These are phyloP conservation scores for Brachionus paranguensis DNA, from an alignment of 1,140 invertebrate genomes.

Conservation along the genomic window DNA sequence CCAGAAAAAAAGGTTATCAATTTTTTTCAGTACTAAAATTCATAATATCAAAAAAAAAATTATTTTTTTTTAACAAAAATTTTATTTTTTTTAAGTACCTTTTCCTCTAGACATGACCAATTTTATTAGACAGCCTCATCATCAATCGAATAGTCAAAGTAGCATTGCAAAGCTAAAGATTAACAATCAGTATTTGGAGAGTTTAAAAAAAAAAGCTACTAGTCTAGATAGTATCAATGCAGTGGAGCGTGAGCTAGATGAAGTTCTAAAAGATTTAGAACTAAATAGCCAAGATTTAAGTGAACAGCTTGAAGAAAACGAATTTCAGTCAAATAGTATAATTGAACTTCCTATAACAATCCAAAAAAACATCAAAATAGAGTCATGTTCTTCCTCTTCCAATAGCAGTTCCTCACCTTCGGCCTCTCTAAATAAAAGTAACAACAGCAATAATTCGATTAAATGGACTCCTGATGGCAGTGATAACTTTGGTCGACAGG, in stretches of 20 bases:
- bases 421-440: constrained; percentile 22
- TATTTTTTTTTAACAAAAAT: no score
- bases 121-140: background rate
- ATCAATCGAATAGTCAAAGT: background rate
- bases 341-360: constrained; percentile 31
- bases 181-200: constrained; percentile 3
- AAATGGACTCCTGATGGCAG: background rate
- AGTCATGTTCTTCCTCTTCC: constrained; percentile 15
- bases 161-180: background rate
- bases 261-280: constrained; percentile 36
- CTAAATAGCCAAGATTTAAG: constrained; percentile 36
- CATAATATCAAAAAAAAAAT: no score
- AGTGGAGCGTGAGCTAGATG: constrained; percentile 30
- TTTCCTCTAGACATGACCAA: constrained; percentile 26
- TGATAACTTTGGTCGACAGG: background rate
- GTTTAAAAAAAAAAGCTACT: constrained; percentile 18
- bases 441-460: constrained; percentile 30
- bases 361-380: constrained; percentile 33
- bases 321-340: constrained; percentile 13
- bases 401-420: constrained; percentile 31
- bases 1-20: background rate
- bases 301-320: constrained; percentile 34
- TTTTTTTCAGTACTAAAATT: no score
- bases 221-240: constrained; percentile 35
- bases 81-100: constrained; percentile 1